These are phyloP conservation scores for Varanus komodoensis DNA, from an alignment of 2,113 vertebrate genomes.

Conservation along the genomic window DNA sequence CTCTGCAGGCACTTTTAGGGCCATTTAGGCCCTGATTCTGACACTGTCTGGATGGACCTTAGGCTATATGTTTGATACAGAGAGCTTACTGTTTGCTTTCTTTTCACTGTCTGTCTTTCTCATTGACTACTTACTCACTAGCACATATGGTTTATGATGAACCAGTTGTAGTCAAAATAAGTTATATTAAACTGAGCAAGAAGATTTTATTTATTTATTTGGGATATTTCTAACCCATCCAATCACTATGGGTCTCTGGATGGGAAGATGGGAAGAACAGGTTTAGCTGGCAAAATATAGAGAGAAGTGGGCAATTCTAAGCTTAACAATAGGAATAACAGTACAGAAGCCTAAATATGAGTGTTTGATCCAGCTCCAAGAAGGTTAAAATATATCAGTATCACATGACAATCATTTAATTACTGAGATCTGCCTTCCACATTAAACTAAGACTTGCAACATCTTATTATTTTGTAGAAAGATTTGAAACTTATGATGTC, in stretches of 20 bases:
- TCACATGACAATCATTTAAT: not conserved
- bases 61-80: not conserved
- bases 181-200: not conserved
- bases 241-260: too few relatives aligned
- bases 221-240: too few relatives aligned
- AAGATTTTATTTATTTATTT: too few relatives aligned
- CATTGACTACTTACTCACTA: not conserved
- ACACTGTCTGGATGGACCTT: not conserved
- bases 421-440: not conserved
- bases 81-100: not conserved
- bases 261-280: too few relatives aligned
- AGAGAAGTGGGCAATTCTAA: not conserved
- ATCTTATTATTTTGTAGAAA: not conserved
- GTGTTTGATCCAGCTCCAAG: not conserved
- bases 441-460: not conserved
- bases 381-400: not conserved
- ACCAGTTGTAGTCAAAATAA: not conserved
- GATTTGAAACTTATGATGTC: not conserved
- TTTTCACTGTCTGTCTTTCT: too few relatives aligned
- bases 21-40: too few relatives aligned
- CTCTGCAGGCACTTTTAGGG: too few relatives aligned
- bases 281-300: not conserved
- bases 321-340: not conserved
- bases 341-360: not conserved
- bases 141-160: not conserved